Evolutionary conservation across 37 sponge, comb jelly and placozoan species (phyloP), one percentile per base, ranked within the genome.

Genomic region (Diacarnus erythraeanus): DNA sequence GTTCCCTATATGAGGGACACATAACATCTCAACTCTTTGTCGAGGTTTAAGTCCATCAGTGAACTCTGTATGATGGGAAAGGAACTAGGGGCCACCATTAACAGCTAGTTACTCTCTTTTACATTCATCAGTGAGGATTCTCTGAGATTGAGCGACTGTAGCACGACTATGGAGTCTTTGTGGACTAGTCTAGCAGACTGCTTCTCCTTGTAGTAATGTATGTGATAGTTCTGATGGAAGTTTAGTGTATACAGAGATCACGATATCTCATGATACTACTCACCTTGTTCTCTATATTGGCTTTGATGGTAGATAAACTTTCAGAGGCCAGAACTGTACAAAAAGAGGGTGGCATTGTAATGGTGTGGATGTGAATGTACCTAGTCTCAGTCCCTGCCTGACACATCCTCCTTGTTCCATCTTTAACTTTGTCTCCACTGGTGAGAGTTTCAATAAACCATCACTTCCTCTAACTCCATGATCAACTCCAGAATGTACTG

Each of bases 351-450:
- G 39, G 38, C 2, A 27, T 5, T 38, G 5, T n/a, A n/a, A n/a
- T n/a, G n/a, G n/a, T n/a, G n/a, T n/a, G n/a, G n/a, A n/a, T n/a
- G n/a, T 6, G 51, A 26, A 65, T 35, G 3, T 72, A 92, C 90
- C 86, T 64, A 95, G 63, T 76, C 96, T 86, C 17, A 95, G 80
- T 22, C 80, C 75, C 36, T 89, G 94, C 77, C 93, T 81, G 21
- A 74, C 40, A 54, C 83, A 76, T 26, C 96, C 96, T 61, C 93
- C 93, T 9, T 75, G 43, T 42, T 84, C 87, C 87, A 95, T 86
- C 61, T 68, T 92, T 72, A 93, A 66, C 36, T 86, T 81, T 18
- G 75, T 59, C 61, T 95, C 96, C n/a, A 95, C 81, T 2, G 51
- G 30, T 27, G 79, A 69, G 15, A 83, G 74, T 44, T 81, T 87